These are phyloP conservation scores for Nemopilema nomurai DNA, from an alignment of 30 jellyfish, hydroid and myxozoan genomes.

Conservation along the genomic window DNA sequence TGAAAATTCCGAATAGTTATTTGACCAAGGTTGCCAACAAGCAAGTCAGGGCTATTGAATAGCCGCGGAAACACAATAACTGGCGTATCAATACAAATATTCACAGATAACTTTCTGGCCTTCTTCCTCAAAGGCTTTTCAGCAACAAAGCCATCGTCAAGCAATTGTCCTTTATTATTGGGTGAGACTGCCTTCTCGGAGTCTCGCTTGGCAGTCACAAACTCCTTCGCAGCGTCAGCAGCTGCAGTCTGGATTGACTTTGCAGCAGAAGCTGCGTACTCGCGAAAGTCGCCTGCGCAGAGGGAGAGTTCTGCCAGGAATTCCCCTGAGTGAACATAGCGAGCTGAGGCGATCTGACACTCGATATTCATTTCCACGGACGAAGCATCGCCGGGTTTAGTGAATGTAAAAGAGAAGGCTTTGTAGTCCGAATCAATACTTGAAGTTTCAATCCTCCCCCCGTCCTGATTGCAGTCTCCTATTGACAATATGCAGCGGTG, in stretches of 20 bases:
- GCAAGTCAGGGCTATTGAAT: constrained; percentile 62
- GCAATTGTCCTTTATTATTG: background rate
- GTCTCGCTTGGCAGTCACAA: constrained; percentile 59
- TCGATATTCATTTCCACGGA: constrained; percentile 13
- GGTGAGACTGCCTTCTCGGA: background rate
- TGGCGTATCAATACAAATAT: constrained; percentile 76
- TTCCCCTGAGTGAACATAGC: constrained; percentile 75
- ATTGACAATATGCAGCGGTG: constrained; percentile 73
- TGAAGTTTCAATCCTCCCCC: background rate
- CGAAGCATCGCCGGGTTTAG: constrained; percentile 12
- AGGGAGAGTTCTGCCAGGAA: constrained; percentile 77
- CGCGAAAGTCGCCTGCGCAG: constrained; percentile 93
- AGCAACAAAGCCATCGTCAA: constrained; percentile 1
- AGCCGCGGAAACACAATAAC: constrained; percentile 88
- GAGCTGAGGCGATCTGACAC: constrained; percentile 90
- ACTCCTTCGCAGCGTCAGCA: constrained; percentile 93
- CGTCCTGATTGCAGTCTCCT: constrained; percentile 66
- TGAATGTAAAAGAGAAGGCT: constrained; percentile 67
- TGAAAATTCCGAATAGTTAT: constrained; percentile 71
- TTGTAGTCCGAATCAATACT: constrained; percentile 44
- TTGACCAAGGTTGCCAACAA: constrained; percentile 91
- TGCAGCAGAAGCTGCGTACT: constrained; percentile 81
- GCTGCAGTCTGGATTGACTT: constrained; percentile 93
- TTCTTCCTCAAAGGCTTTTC: constrained; percentile 10
- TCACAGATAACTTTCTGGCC: background rate